Evolutionary conservation across 2,113 vertebrate species (phyloP), one percentile per base, ranked within the genome.

Genomic region (Aptenodytes patagonicus): DNA sequence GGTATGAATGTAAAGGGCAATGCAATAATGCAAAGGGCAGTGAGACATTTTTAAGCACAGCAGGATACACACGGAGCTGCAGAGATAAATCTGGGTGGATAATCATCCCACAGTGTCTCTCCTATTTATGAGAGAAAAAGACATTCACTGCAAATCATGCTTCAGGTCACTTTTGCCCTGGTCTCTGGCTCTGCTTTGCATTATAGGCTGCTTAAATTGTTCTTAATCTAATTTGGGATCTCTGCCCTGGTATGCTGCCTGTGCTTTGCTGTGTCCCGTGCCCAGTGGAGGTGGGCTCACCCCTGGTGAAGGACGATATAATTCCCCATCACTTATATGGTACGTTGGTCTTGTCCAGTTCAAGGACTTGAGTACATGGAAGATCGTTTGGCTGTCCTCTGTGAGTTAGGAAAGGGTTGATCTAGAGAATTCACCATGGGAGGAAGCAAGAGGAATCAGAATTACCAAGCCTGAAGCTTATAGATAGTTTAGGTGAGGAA

Each of bases 11-110:
- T 96, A 97, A 97, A 97, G 97, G 97, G 96, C 96, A 97, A 96
- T 85, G 96, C 97, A 96, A 96, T 97, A 97, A 97, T 88, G 79
- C 96, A 97, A 96, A 97, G 97, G 97, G 97, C 97, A 97, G 81
- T 0, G 75, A 97, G 97, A 97, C 94, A 97, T 96, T 96, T 97
- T 95, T 97, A 94, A 97, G 94, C 94, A 10, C 91, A 78, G 96
- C 95, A 95, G 95, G 93, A 91, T 90, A 95, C 95, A 94, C 93
- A 75, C 2, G 20, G 90, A 90, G 91, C 95, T 78, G 93, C 34
- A 65, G 94, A 95, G 95, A 97, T 97, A 97, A 97, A 97, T 97
- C 96, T 96, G 91, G 95, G 78, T 0, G 38, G 87, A 75, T 97
- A 96, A 97, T 95, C 87, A 83, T 66, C 84, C 93, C 96, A 54